These are phyloP conservation scores for Corythoichthys haematopterus DNA, from an alignment of 2,113 vertebrate species.

Conservation along the genomic window DNA sequence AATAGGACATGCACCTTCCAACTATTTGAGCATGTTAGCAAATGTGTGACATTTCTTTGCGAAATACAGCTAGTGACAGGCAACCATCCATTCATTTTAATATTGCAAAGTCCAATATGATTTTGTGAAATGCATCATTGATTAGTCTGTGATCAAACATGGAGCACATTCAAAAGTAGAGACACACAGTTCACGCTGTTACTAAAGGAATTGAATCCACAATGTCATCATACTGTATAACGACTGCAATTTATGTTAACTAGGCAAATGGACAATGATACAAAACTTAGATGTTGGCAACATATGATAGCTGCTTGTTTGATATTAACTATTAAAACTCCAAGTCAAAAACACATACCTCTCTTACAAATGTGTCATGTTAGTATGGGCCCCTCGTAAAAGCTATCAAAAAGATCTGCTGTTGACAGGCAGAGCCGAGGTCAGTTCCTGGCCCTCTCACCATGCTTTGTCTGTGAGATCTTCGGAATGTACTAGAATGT, in stretches of 20 bases:
- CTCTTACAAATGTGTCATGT: constrained; percentile 5
- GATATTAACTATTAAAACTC: background rate
- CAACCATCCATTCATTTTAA: too few species aligned
- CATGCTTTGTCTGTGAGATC: constrained; percentile 57
- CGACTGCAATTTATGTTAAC: background rate
- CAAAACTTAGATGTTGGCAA: background rate
- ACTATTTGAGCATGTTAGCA: background rate
- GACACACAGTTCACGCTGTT: too few species aligned
- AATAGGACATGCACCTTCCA: background rate
- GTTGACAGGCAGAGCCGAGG: constrained; percentile 60
- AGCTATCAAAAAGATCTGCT: constrained; percentile 61
- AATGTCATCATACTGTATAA: too few species aligned
- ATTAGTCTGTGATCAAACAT: too few species aligned
- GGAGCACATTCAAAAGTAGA: too few species aligned
- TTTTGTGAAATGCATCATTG: too few species aligned
- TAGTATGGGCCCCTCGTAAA: constrained; percentile 24
- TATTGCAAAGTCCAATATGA: too few species aligned
- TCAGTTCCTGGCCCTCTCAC: constrained; percentile 68
- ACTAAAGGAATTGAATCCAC: too few species aligned
- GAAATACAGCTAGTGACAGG: too few species aligned
- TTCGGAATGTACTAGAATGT: constrained; percentile 65
- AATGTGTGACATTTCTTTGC: background rate
- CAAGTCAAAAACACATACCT: background rate
- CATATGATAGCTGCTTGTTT: background rate
- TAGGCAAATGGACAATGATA: background rate